These are phyloP conservation scores for Charanyca ferruginea DNA, from an alignment of 2,888 invertebrate species.

Conservation along the genomic window DNA sequence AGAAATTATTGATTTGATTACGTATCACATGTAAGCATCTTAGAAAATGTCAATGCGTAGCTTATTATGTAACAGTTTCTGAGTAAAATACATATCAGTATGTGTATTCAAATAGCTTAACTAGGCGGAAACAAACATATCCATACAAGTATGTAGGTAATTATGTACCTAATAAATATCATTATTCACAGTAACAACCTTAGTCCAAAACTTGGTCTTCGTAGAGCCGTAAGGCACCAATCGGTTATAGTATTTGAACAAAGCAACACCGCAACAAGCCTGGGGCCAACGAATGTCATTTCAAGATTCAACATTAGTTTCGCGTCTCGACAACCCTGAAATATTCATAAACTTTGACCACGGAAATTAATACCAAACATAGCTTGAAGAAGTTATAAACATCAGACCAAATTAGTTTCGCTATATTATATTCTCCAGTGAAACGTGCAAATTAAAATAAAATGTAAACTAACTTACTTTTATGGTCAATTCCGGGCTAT, in stretches of 20 bases:
- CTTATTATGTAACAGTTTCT: slow-evolving; percentile 37
- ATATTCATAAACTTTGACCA: slow-evolving; percentile 64
- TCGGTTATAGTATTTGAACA: slow-evolving; percentile 81
- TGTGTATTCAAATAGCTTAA: slow-evolving; percentile 30
- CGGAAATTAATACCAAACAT: slow-evolving; percentile 59
- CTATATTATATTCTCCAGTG: slow-evolving; percentile 33
- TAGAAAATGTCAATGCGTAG: slow-evolving; percentile 40
- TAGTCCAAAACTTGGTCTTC: slow-evolving; percentile 43
- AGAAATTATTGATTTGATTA: slow-evolving; percentile 59
- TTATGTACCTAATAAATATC: background rate
- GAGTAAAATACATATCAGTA: slow-evolving; percentile 19
- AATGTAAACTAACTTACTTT: slow-evolving; percentile 26
- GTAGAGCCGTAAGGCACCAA: slow-evolving; percentile 63
- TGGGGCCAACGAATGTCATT: slow-evolving; percentile 83
- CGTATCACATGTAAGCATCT: slow-evolving; percentile 42
- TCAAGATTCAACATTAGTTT: slow-evolving; percentile 82
- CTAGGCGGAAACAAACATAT: slow-evolving; percentile 15
- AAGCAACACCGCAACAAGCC: slow-evolving; percentile 82
- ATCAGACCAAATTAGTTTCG: slow-evolving; percentile 41
- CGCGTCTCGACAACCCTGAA: slow-evolving; percentile 77
- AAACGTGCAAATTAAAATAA: slow-evolving; percentile 43
- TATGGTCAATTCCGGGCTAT: slow-evolving; percentile 39
- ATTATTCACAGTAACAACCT: slow-evolving; percentile 29
- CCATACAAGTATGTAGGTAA: background rate
- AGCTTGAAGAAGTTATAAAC: slow-evolving; percentile 55